Conservation (phyloP, 2,113 vertebrate species). For the Speoplatyrhinus poulsoni region DNA sequence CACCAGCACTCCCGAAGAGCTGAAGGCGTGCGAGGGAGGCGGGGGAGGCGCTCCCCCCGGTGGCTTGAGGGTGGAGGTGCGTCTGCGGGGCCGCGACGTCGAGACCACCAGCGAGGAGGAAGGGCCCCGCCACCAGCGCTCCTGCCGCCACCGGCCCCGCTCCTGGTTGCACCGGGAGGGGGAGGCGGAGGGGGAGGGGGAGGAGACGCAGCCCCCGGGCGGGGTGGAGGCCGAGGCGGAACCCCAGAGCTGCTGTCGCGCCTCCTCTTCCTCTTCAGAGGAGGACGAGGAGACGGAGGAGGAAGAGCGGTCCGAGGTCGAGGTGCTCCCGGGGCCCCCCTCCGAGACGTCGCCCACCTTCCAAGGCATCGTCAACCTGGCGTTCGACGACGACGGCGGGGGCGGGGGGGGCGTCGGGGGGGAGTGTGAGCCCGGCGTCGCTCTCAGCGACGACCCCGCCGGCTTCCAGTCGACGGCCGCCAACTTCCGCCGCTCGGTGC, state of each 20-base stretch:
- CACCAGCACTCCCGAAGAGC: conserved; percentile 95
- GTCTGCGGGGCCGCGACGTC: conserved; percentile 83
- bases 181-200: not conserved
- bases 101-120: conserved; percentile 95
- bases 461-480: conserved; percentile 81
- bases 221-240: not conserved
- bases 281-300: conserved; percentile 91
- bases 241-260: conserved; percentile 43
- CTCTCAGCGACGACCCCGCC: conserved; percentile 63
- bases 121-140: conserved; percentile 76
- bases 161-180: conserved; percentile 12
- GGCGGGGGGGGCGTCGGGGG: conserved; percentile 63
- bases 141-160: conserved; percentile 80
- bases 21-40: conserved; percentile 90
- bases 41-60: conserved; percentile 75
- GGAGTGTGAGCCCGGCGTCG: too few species aligned
- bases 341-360: conserved; percentile 78
- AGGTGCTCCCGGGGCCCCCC: conserved; percentile 63
- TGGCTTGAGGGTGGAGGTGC: conserved; percentile 87
- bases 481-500: conserved; percentile 88
- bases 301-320: conserved; percentile 81
- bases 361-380: conserved; percentile 93
- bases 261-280: conserved; percentile 85
- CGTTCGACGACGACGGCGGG: conserved; percentile 89
- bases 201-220: conserved; percentile 62